phyloP scores from a whole-genome alignment of 2,113 vertebrate species.

The Otolemur garnettii region DNA sequence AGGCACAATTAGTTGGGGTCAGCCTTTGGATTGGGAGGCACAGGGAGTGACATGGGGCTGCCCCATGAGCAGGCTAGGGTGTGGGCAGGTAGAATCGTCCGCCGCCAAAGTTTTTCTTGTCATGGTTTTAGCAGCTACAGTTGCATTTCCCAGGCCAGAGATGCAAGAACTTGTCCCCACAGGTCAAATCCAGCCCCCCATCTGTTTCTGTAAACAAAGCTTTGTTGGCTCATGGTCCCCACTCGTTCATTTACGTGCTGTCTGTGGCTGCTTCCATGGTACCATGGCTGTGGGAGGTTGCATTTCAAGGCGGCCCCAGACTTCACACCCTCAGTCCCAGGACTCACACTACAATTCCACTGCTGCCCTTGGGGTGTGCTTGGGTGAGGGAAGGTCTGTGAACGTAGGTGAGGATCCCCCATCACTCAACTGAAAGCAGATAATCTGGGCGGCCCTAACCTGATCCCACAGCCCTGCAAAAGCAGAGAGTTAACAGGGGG shows the following conservation, averaged over 20 bases:
- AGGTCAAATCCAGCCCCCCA: not conserved
- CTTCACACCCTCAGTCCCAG: not conserved
- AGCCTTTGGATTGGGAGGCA: no score
- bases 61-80: accelerated
- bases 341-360: not conserved
- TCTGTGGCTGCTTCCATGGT: not conserved
- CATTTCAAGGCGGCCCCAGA: not conserved
- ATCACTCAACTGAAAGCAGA: no score
- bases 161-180: not conserved
- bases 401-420: not conserved
- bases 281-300: not conserved
- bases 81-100: not conserved
- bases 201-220: not conserved
- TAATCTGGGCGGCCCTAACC: no score
- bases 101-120: not conserved
- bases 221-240: not conserved
- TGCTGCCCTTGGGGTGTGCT: not conserved
- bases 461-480: no score
- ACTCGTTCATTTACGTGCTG: not conserved
- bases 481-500: no score
- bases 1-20: not conserved
- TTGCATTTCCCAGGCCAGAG: not conserved
- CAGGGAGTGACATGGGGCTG: no score
- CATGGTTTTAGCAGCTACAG: not conserved
- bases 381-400: not conserved